phyloP scores from a whole-genome alignment of 2,113 vertebrate genomes.

The Nettapus auritus region DNA sequence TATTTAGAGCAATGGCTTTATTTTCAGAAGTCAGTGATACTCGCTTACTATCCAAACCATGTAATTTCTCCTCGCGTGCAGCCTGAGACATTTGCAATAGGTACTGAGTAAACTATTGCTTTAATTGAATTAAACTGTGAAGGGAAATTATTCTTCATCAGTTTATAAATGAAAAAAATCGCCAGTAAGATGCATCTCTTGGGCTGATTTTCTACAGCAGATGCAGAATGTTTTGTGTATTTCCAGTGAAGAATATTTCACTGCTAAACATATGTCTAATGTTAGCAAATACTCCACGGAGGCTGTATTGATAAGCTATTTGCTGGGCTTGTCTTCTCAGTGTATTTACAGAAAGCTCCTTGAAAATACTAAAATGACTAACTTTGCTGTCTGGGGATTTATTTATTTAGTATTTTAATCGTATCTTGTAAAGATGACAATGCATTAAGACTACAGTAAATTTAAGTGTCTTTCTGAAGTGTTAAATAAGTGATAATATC shows the following conservation, averaged over 20 bases:
- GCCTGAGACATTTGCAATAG: constrained; percentile 6
- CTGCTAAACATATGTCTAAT: constrained; percentile 66
- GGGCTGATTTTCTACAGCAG: constrained; percentile 44
- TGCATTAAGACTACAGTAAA: constrained; percentile 44
- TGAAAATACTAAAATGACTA: constrained; percentile 59
- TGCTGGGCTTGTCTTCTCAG: constrained; percentile 47
- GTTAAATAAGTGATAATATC: constrained; percentile 39
- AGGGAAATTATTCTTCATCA: constrained; percentile 7
- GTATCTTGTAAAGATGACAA: constrained; percentile 29
- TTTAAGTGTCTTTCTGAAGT: constrained; percentile 50
- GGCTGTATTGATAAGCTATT: constrained; percentile 55
- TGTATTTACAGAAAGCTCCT: constrained; percentile 32
- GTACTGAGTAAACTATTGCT: constrained; percentile 33
- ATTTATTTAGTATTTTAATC: constrained; percentile 38
- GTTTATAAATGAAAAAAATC: constrained; percentile 13
- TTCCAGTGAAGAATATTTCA: constrained; percentile 59
- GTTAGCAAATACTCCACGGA: constrained; percentile 61
- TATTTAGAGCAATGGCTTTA: constrained; percentile 53
- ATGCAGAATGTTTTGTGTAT: constrained; percentile 66
- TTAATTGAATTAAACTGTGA: constrained; percentile 51
- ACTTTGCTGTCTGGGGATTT: constrained; percentile 16
- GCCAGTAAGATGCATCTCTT: constrained; percentile 51
- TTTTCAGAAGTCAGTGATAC: constrained; percentile 58
- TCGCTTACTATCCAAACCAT: constrained; percentile 11
- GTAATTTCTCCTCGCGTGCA: constrained; percentile 47